These are phyloP conservation scores for Nothobranchius kuhntae DNA, from an alignment of 2,113 vertebrate species.

Conservation along the genomic window DNA sequence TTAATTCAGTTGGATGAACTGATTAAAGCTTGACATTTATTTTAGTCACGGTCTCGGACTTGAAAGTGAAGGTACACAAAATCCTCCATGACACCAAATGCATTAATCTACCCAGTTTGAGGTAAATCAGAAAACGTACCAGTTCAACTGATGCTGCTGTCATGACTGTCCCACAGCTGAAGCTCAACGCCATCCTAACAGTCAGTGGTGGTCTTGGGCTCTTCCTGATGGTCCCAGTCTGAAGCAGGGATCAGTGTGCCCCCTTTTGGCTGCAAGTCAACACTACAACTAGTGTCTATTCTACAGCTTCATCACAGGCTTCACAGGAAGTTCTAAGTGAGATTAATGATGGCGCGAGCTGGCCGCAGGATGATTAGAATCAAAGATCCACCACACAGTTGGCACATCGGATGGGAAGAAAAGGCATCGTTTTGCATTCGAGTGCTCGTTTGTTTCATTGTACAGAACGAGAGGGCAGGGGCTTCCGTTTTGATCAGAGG, in stretches of 20 bases:
- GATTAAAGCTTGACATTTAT: background rate
- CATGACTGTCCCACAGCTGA: background rate
- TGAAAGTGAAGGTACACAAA: background rate
- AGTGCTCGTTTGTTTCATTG: constrained; percentile 17
- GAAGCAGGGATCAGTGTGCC: constrained; percentile 65
- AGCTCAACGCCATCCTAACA: constrained; percentile 9
- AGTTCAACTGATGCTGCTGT: background rate
- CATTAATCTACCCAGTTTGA: background rate
- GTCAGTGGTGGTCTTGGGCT: background rate
- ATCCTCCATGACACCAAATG: background rate
- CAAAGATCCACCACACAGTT: background rate
- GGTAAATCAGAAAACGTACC: background rate
- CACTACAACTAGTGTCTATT: constrained; percentile 32
- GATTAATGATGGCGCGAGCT: constrained; percentile 9
- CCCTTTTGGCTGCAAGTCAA: constrained; percentile 49
- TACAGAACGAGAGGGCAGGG: background rate
- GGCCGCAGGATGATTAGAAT: constrained; percentile 15
- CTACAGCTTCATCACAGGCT: constrained; percentile 10
- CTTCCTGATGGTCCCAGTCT: background rate
- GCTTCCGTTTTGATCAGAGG: constrained; percentile 32
- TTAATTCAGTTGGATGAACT: background rate
- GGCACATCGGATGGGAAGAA: background rate
- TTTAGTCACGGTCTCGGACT: background rate
- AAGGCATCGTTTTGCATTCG: constrained; percentile 4
- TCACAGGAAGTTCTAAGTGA: constrained; percentile 12